phyloP scores from a whole-genome alignment of 2,113 vertebrate genomes.

The Pangasianodon gigas region DNA sequence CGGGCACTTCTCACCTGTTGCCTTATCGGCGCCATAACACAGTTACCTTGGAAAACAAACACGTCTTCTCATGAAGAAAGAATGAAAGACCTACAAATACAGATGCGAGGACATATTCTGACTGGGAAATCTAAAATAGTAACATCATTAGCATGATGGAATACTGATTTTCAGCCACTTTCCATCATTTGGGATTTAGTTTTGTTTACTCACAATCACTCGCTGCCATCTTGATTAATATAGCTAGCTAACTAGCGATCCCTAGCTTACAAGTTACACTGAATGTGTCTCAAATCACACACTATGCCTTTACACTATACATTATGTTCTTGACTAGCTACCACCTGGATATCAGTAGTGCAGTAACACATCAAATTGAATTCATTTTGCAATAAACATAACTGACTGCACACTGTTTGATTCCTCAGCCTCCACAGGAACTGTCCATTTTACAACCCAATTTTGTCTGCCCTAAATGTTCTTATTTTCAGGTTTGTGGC shows the following conservation, averaged over 20 bases:
- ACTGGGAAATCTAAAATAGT: background rate
- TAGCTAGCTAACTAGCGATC: background rate
- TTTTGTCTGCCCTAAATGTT: background rate
- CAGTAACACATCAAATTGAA: background rate
- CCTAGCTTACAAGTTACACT: background rate
- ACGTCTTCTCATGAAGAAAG: background rate
- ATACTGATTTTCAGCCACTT: background rate
- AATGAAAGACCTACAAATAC: background rate
- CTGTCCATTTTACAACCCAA: background rate
- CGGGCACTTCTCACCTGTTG: slow-evolving; percentile 20
- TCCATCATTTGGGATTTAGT: background rate
- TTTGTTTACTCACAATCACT: background rate
- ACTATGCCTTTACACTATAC: background rate
- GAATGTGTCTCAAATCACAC: background rate
- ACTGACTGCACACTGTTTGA: background rate
- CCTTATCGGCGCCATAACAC: background rate
- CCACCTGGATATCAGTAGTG: background rate
- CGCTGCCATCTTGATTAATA: background rate
- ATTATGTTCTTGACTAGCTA: background rate
- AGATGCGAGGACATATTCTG: background rate
- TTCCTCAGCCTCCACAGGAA: too few relatives aligned
- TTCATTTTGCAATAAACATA: background rate
- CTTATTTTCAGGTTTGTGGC: background rate
- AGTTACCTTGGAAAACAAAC: slow-evolving; percentile 16
- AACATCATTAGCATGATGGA: background rate